Conservation (phyloP, 2,888 invertebrate genomes). For the Eupithecia pulchellata region DNA sequence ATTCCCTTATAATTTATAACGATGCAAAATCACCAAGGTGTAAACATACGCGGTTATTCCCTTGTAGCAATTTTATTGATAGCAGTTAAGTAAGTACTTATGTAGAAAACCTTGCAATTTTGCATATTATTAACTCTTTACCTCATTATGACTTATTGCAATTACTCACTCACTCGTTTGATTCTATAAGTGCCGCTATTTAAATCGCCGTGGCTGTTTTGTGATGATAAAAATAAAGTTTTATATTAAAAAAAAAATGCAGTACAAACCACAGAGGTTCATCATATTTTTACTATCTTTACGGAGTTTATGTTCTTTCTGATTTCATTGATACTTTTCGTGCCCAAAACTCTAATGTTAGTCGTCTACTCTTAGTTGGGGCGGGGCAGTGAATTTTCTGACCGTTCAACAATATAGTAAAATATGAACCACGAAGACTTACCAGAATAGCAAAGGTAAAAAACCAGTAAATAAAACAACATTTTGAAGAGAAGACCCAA, state of each 20-base stretch:
- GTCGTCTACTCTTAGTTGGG: too few relatives aligned
- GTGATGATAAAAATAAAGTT: neutral
- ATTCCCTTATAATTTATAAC: neutral
- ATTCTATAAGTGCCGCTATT: neutral
- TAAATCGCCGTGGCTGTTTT: neutral
- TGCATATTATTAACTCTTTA: neutral
- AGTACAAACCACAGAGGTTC: too few relatives aligned
- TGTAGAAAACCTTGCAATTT: neutral
- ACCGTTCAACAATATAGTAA: too few relatives aligned
- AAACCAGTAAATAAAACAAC: neutral
- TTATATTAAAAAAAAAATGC: neutral
- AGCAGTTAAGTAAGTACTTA: neutral
- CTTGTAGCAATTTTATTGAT: neutral
- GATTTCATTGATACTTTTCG: neutral
- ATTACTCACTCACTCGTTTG: constrained; percentile 2
- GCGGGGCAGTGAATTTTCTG: too few relatives aligned
- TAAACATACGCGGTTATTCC: neutral
- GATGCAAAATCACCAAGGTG: neutral
- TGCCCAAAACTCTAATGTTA: neutral
- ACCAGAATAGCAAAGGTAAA: neutral
- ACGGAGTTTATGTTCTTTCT: neutral
- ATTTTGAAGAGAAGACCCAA: neutral
- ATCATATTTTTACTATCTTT: too few relatives aligned
- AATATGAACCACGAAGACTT: neutral
- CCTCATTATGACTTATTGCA: neutral